Evolutionary conservation across 1,140 invertebrate species (phyloP).

Genomic region (Drosophila bipectinata): DNA sequence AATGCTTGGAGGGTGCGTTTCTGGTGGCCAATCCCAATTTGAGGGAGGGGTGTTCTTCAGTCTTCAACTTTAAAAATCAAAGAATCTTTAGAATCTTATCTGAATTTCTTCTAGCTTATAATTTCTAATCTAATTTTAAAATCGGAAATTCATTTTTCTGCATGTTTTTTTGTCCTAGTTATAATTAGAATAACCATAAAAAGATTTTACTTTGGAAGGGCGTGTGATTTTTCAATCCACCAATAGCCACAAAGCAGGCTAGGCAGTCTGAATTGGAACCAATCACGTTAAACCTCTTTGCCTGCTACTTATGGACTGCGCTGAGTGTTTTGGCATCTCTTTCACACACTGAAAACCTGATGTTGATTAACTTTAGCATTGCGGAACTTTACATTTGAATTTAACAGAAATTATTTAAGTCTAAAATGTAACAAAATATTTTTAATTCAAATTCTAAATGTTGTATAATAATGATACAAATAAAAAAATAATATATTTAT

Average conservation of each 20-base stretch:
- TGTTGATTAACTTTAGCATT: slow-evolving; percentile 8
- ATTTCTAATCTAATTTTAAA: background rate
- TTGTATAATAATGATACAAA: too few relatives aligned
- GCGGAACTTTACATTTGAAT: background rate
- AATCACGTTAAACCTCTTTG: slow-evolving; percentile 59
- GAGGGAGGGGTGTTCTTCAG: background rate
- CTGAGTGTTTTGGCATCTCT: slow-evolving; percentile 29
- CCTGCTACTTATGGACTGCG: slow-evolving; percentile 41
- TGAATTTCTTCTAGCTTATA: background rate
- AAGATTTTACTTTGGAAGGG: slow-evolving; percentile 13
- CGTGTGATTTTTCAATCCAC: slow-evolving; percentile 40
- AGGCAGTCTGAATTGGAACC: slow-evolving; percentile 40
- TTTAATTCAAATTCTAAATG: too few relatives aligned
- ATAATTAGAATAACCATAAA: background rate
- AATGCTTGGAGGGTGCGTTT: slow-evolving; percentile 16
- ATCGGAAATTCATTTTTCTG: background rate
- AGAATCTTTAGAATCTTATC: background rate
- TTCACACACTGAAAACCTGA: slow-evolving; percentile 17
- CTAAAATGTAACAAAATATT: background rate
- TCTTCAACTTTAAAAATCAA: background rate
- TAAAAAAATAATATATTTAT: too few relatives aligned
- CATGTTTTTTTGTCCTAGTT: background rate
- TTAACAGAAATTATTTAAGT: background rate
- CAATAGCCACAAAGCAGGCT: slow-evolving; percentile 56
- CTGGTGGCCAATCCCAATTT: slow-evolving; percentile 18